phyloP scores from a whole-genome alignment of 2,113 vertebrate genomes.

The Setophaga coronata region DNA sequence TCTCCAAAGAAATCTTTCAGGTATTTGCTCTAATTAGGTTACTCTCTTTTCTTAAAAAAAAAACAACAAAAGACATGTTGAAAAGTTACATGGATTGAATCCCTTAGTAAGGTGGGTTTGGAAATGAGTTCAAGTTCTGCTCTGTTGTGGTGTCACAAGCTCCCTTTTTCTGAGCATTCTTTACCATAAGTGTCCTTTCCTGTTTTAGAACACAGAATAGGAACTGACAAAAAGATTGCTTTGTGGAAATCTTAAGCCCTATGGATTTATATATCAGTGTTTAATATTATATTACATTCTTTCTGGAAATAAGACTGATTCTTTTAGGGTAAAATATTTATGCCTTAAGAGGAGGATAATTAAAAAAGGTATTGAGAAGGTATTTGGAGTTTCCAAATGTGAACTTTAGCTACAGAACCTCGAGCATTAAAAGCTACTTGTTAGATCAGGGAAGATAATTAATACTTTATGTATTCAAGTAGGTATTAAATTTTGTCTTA shows the following conservation, averaged over 20 bases:
- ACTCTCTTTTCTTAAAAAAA: neutral
- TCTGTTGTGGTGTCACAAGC: neutral
- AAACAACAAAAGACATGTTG: neutral
- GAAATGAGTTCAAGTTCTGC: neutral
- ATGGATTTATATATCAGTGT: neutral
- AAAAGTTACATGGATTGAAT: neutral
- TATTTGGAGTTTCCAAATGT: neutral
- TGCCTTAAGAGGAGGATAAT: neutral
- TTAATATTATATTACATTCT: neutral
- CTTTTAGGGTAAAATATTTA: neutral
- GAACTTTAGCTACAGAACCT: neutral
- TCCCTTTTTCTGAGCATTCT: neutral
- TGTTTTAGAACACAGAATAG: neutral
- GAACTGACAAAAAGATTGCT: neutral
- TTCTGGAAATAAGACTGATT: neutral
- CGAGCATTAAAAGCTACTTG: neutral
- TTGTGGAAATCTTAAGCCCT: neutral
- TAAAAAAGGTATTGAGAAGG: neutral
- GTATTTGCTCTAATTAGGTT: neutral
- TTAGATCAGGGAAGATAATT: neutral
- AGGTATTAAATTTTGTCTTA: neutral
- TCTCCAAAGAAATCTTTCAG: neutral
- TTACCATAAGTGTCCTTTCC: neutral
- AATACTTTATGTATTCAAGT: neutral
- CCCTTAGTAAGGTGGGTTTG: neutral